Conservation (phyloP, 2,888 invertebrate species). For the Conchocele bisecta region DNA sequence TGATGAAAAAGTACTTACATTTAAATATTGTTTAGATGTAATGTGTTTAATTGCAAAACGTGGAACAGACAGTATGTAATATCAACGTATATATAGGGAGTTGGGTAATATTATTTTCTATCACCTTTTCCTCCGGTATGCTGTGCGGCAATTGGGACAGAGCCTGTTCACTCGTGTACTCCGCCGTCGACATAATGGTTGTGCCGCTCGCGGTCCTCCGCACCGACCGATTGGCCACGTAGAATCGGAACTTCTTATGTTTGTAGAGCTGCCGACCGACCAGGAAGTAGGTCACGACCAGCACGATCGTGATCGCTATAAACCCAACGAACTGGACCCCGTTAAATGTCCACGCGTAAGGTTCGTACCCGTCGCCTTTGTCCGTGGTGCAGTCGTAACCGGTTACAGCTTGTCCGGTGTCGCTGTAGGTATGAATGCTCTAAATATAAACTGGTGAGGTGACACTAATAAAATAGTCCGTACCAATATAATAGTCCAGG, state of each 20-base stretch:
- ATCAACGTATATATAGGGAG: too few relatives aligned
- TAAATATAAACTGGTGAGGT: too few relatives aligned
- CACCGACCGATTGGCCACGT: slow-evolving; percentile 43
- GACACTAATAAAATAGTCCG: too few relatives aligned
- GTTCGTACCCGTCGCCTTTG: slow-evolving; percentile 54
- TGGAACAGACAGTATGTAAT: too few relatives aligned
- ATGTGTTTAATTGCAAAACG: too few relatives aligned
- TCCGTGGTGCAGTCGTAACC: slow-evolving; percentile 71
- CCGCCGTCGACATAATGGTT: slow-evolving; percentile 39
- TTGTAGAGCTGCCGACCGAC: slow-evolving; percentile 64
- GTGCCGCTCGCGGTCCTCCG: slow-evolving; percentile 46
- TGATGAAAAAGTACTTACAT: too few relatives aligned
- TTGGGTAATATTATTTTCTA: too few relatives aligned
- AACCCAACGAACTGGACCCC: slow-evolving; percentile 67
- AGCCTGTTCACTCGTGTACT: slow-evolving; percentile 26
- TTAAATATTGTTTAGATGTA: too few relatives aligned
- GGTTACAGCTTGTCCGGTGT: slow-evolving; percentile 14
- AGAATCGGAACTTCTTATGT: slow-evolving; percentile 57
- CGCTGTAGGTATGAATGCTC: too few relatives aligned
- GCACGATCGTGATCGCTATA: slow-evolving; percentile 50
- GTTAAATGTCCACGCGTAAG: slow-evolving; percentile 65
- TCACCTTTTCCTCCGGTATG: slow-evolving; percentile 55
- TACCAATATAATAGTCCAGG: too few relatives aligned
- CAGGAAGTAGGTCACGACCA: slow-evolving; percentile 63
- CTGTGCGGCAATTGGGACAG: slow-evolving; percentile 36